Base-by-base conservation (phyloP, 2,113 vertebrate species). In the Harpagus bidentatus region DNA sequence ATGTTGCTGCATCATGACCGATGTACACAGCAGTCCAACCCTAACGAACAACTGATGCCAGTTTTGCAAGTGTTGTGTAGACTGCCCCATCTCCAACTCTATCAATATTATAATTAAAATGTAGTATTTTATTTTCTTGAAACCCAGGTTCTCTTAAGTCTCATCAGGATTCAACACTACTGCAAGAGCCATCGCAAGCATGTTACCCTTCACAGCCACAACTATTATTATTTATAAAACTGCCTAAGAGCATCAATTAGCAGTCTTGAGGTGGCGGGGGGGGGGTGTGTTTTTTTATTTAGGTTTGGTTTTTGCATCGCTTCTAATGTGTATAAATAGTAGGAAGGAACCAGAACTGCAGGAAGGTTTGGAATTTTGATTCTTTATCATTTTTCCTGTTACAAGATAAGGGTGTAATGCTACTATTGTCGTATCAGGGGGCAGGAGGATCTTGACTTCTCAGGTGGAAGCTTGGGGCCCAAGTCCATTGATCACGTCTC, bases 371-470 rank as follows among this genome's bases (percentile, higher is more conserved):
- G 48, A 38, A 86, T 82, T 50, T 50, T 76, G 13, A 45, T 82
- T 66, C 16, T 90, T 36, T 55, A 55, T 17, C 0, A 13, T 77
- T 90, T 85, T 90, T 73, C 45, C n/a, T 31, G 16, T 70, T 72
- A 26, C 17, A 36, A 63, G n/a, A 3, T 34, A 85, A 79, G 25
- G 32, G 16, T 23, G 20, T 31, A 59, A 59, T 11, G 15, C 36
- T 94, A 55, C 52, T 34, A 5, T 17, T 66, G 12, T 45, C 0
- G 0, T 43, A 80, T 62, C 3, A n/a, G 3, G 11, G 18, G 15
- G 32, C 16, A 74, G 42, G 13, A 81, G 9, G 32, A 73, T n/a
- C 76, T 77, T 56, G 13, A 69, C 56, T 66, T 55, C 58, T 34
- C 28, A 69, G 25, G 26, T 36, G 32, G 70, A 87, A 80, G 70